Evolutionary conservation across 2,797 vertebrate species (phyloP), one percentile per base, ranked within the genome.

Genomic region (Eremophila alpestris): DNA sequence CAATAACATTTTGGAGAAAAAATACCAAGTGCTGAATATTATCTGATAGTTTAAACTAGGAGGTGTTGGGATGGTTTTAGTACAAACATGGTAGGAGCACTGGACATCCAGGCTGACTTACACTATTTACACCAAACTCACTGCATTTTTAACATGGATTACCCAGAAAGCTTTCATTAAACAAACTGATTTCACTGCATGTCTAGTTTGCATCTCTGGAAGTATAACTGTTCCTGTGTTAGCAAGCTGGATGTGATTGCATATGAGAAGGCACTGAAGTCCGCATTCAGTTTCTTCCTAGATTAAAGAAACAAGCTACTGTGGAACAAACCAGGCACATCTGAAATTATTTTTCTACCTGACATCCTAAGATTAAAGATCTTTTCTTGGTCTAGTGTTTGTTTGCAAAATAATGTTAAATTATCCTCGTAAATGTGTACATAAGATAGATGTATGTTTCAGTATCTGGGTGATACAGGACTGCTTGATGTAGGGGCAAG

Each of bases 391-490:
- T 74, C 52, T 36, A n/a, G 11, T 67, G 52, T 74, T 92, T 84
- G n/a, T 82, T 90, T 79, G 51, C 27, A 87, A 93, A 91, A 76
- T 52, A 82, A 38, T 45, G 41, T 69, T 79, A 87, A 89, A 84
- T 90, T 84, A 49, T 69, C 51, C 51, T 56, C 38, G 78, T 82
- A 62, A 89, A 88, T 65, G 67, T 62, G 55, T 78, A 29, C 59
- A 27, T 84, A 60, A 90, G 29, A 63, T n/a, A 59, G 41, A 62
- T n/a, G 10, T 36, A 43, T 41, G 15, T 45, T 87, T 93, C 48
- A 34, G 48, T 94, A 65, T 38, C 89, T 93, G 51, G 55, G 77
- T 90, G 74, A 93, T 69, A 58, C 40, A 84, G 59, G 67, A 89
- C 80, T 82, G 83, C 59, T 59, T 90, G 86, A 88, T 0, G 1